Evolutionary conservation across 2,113 vertebrate species (phyloP), one percentile per base, ranked within the genome.

Genomic region (Pyrgilauda ruficollis): DNA sequence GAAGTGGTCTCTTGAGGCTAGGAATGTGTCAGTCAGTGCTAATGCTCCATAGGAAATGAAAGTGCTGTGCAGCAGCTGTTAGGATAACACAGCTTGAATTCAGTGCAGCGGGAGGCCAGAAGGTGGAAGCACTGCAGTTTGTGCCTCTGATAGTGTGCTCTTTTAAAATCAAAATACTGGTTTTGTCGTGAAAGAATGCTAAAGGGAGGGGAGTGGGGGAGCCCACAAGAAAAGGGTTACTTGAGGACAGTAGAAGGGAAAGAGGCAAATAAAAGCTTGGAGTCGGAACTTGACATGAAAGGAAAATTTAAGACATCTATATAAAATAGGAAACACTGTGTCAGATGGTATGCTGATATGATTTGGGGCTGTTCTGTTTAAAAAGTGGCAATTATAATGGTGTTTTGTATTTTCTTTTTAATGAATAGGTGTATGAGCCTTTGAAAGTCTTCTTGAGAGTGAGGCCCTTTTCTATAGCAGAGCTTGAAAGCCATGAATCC

Each of bases 401-500:
- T 47, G 6, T 13, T 37, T 33, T 79, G 9, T 78, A 11, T 41
- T 41, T 85, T 84, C 61, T 85, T 74, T 66, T 86, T 15, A 46
- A 70, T 88, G 90, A 98, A 30, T 37, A 82, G 15, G 39, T 59
- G 1, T 94, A 81, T 80, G 98, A 98, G 27, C 97, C 98, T 55
- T 96, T 99, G 96, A 98, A 97, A 49, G 99, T 99, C 37, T 99
- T 98, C 86, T 96, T 99, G 89, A 88, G 98, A 96, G 96, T 99
- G 46, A 93, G 98, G 6, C 99, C 99, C 1, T 99, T 99, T 85
- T 98, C 98, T 47, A 63, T 97, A 74, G 96, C 98, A 64, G 98
- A 99, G 35, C 92, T 98, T 70, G 93, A 94, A 81, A 97, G 94
- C 78, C 84, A 96, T 11, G 98, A 99, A 80, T 96, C 98, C 76